Base-by-base conservation (phyloP, 37 sponge, comb jelly and placozoan species). In the Spongilla lacustris region DNA sequence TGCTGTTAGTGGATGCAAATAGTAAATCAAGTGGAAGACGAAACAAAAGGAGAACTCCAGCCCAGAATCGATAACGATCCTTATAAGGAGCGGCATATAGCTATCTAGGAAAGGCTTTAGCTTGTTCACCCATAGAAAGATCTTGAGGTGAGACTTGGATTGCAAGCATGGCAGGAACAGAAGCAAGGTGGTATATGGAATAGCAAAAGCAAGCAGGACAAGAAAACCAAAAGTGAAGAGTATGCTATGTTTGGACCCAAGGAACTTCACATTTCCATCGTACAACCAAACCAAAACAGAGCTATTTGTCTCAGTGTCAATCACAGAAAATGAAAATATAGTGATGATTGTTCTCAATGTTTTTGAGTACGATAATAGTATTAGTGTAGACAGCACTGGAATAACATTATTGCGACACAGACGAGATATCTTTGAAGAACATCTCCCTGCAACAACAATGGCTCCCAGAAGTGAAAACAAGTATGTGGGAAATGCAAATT, bases 211-310 rank as follows among this genome's bases (percentile, higher is more conserved):
- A 12, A 73, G 0, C 1, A 37, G 13, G 3, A 74, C 67, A 12
- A 84, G 9, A 14, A 75, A 4, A 50, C 32, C 75, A 36, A 84
- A 74, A 4, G 74, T 1, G 14, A 73, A 37, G 32, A 84, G 74
- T 11, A 50, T 17, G 14, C 50, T n/a, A 28, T 84, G 84, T 25
- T 49, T 74, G 19, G 50, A 27, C 24, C 29, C 13, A 26, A 73
- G 38, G 66, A 72, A 84, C 19, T 2, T 24, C 17, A 84, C 32
- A 50, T 74, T 84, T 12, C 68, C 66, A 49, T 84, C 84, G 14
- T 46, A 11, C 11, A 41, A 0, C 84, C 84, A 84, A 22, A 75
- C n/a, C 1, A 50, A 11, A 0, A 17, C 36, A 6, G 24, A 71
- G 30, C 4, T 4, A 26, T 26, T 50, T 9, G n/a, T n/a, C n/a